phyloP scores from a whole-genome alignment of 2,797 vertebrate species.

The Urosaurus nigricauda region DNA sequence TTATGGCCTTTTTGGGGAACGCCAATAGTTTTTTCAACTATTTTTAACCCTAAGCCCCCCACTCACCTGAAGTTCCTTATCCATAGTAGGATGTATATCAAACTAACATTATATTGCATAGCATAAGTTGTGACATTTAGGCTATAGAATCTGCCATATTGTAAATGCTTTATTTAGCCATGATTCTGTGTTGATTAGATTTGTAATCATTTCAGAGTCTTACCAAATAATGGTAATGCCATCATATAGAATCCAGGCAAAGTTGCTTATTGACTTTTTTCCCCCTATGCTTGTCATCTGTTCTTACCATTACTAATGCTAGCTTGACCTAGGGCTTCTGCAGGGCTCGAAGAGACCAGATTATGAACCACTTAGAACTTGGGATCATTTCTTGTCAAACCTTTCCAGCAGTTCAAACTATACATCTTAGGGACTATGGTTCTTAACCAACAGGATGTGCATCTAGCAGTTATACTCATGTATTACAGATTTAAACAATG shows the following conservation, averaged over 20 bases:
- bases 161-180: not conserved
- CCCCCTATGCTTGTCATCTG: not conserved
- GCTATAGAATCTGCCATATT: not conserved
- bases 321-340: not conserved
- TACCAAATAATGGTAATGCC: not conserved
- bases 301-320: not conserved
- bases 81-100: not conserved
- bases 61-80: no score
- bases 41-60: no score
- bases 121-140: not conserved
- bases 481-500: not conserved
- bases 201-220: not conserved
- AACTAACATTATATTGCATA: not conserved
- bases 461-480: not conserved
- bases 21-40: no score
- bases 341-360: not conserved
- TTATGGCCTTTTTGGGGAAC: no score
- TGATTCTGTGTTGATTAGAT: not conserved
- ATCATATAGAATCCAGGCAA: not conserved
- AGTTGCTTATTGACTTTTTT: not conserved
- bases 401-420: not conserved
- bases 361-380: no score
- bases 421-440: no score
- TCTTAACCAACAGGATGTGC: not conserved
- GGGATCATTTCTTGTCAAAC: not conserved